Base-by-base conservation (phyloP, 2,797 vertebrate species). In the Notoglanidium macrostoma region DNA sequence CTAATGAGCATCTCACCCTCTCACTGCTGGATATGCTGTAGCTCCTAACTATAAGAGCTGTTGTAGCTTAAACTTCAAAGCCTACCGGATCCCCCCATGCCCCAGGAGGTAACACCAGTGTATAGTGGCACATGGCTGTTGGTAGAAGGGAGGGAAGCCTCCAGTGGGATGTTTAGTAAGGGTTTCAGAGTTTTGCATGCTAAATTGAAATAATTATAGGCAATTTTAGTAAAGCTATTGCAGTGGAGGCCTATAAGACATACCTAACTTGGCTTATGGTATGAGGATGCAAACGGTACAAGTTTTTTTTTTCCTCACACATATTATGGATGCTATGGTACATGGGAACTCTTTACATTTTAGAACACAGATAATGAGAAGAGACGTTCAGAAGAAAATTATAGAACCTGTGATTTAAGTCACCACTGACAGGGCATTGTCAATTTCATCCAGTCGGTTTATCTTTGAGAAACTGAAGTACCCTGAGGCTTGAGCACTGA, bases 1-100 rank as follows among this genome's bases (percentile, higher is more conserved):
- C 88, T 92, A 92, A 93, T 90, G 91, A 93, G 91, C 89, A 86
- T 85, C 86, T 79, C 83, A 61, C 88, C 4, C 83, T 32, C 23
- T 67, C 79, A 17, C 86, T 59, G 82, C 86, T 68, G 70, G 80
- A 80, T 77, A 14, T 32, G 78, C 72, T 72, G 79, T 67, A 68
- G 88, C 84, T 49, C 73, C 85, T 46, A 14, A 86, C 77, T 91
- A 83, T 79, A 82, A 88, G 80, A 89, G 84, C 89, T 80, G 83
- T 67, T 85, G 70, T 84, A 86, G 68, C 68, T 61, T 83, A 88
- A 88, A 89, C 86, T 88, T 91, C 90, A 91, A 91, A 90, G 90
- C 51, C 85, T 74, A 68, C 67, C 61, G 57, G 84, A 68, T 46
- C 67, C 84, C 83, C 26, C 32, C 35, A 5, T 82, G 68, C 84